Percentiles rank a stretch among this genome's conserved stretches.
Conservation (phyloP, 2,797 vertebrate species). For the Enteromius unitaeniatus region DNA sequence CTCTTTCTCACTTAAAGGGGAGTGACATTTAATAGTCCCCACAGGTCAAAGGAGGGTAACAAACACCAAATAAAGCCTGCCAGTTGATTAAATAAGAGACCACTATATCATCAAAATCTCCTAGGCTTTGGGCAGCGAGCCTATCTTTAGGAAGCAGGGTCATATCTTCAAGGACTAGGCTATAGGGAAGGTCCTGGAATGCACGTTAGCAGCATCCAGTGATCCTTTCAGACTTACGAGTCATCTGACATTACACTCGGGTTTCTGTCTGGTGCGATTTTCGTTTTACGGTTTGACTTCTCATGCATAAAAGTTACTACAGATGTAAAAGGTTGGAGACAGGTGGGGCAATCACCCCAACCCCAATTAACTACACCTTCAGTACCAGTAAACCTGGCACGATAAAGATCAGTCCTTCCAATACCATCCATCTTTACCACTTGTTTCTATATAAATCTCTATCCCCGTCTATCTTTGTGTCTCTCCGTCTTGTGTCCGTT, state of each 20-base stretch:
- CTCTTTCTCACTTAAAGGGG: conserved; percentile 78
- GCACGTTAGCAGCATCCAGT: conserved; percentile 22
- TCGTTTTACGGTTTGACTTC: conserved; percentile 36
- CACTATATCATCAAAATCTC: conserved; percentile 64
- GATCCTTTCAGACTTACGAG: conserved; percentile 18
- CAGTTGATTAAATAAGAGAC: conserved; percentile 70
- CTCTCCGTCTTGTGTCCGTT: conserved; percentile 25
- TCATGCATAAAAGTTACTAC: conserved; percentile 46
- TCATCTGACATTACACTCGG: conserved; percentile 24
- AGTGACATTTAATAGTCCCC: conserved; percentile 83
- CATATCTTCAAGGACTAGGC: conserved; percentile 51
- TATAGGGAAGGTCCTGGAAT: conserved; percentile 21
- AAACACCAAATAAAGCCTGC: conserved; percentile 80
- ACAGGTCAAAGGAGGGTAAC: conserved; percentile 78
- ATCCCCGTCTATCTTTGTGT: neutral
- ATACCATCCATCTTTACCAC: conserved; percentile 44
- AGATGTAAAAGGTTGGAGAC: conserved; percentile 47
- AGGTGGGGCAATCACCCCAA: conserved; percentile 43
- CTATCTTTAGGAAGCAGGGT: conserved; percentile 52
- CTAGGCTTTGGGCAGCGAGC: conserved; percentile 41
- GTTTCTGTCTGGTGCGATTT: conserved; percentile 14
- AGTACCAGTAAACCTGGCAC: conserved; percentile 45
- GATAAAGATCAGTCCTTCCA: conserved; percentile 38
- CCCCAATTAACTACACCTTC: conserved; percentile 47
- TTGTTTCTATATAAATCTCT: conserved; percentile 38